phyloP scores from a whole-genome alignment of 2,113 vertebrate species.

The Gila orcuttii region DNA sequence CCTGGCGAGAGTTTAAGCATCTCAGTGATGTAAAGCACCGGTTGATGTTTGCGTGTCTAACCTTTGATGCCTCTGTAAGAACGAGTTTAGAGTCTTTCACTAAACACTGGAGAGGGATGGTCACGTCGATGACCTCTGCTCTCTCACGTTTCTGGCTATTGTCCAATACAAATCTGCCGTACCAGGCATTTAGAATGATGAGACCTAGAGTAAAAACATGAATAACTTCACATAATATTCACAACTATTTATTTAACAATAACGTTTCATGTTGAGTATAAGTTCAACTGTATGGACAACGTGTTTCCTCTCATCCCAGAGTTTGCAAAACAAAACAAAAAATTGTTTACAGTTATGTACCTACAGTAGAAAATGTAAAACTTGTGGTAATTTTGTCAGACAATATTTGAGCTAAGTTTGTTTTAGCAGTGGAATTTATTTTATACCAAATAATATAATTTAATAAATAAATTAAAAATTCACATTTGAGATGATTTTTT shows the following conservation, averaged over 20 bases:
- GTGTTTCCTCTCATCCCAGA: too few species aligned
- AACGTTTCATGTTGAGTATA: not conserved
- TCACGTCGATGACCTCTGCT: slow-evolving; percentile 93
- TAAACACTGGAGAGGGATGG: slow-evolving; percentile 93
- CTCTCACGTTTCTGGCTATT: slow-evolving; percentile 86
- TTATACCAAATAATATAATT: too few species aligned
- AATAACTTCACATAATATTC: not conserved
- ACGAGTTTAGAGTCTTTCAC: slow-evolving; percentile 97
- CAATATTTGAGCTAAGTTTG: not conserved
- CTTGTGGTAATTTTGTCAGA: not conserved
- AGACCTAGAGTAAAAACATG: slow-evolving; percentile 77
- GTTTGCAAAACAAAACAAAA: not conserved
- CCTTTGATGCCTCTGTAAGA: slow-evolving; percentile 95
- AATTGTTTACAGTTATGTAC: not conserved
- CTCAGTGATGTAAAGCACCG: not conserved
- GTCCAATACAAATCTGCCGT: slow-evolving; percentile 94
- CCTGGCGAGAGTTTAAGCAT: not conserved
- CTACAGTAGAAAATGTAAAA: not conserved
- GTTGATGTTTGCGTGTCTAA: slow-evolving; percentile 55
- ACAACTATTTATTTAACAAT: not conserved
- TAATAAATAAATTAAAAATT: too few species aligned
- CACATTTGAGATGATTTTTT: too few species aligned
- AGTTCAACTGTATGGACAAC: not conserved
- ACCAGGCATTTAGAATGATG: slow-evolving; percentile 95
- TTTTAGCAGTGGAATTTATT: too few species aligned